Evolutionary conservation across 2,797 vertebrate species (phyloP).

Genomic region (Pseudochromis fuscus): DNA sequence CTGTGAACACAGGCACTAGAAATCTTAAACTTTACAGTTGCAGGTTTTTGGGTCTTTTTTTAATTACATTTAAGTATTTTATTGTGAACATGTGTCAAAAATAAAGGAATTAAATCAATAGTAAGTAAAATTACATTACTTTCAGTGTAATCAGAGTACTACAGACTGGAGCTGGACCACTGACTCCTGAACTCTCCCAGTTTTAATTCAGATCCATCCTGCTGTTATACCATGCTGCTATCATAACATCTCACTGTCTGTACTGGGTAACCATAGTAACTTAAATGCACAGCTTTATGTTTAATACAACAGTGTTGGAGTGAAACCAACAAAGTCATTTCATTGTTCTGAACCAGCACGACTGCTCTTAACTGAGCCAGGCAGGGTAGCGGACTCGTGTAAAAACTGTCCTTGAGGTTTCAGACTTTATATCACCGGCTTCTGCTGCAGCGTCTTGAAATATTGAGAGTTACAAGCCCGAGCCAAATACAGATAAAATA

Average conservation of each 20-base stretch:
- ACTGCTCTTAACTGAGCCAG: slow-evolving; percentile 9
- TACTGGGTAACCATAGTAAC: background rate
- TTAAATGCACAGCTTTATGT: background rate
- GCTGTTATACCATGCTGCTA: no score
- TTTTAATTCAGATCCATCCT: no score
- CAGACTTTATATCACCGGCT: slow-evolving; percentile 44
- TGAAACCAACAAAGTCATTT: slow-evolving; percentile 20
- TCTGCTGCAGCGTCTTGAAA: slow-evolving; percentile 40
- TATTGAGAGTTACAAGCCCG: slow-evolving; percentile 40
- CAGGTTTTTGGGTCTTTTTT: no score
- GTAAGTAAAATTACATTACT: no score
- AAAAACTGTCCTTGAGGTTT: slow-evolving; percentile 64
- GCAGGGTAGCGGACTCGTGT: slow-evolving; percentile 27
- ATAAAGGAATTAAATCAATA: no score
- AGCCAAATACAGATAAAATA: slow-evolving; percentile 49
- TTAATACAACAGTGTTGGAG: background rate
- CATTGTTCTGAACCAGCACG: slow-evolving; percentile 13
- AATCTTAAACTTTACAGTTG: no score
- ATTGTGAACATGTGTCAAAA: no score
- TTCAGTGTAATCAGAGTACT: no score
- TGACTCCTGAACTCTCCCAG: no score
- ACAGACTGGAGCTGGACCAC: no score
- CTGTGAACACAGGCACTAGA: no score
- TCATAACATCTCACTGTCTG: background rate
- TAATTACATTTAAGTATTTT: no score